These are phyloP conservation scores for Aurelia aurita complex sp. Pacific DNA, from an alignment of 30 jellyfish, hydroid and myxozoan species.

Conservation along the genomic window DNA sequence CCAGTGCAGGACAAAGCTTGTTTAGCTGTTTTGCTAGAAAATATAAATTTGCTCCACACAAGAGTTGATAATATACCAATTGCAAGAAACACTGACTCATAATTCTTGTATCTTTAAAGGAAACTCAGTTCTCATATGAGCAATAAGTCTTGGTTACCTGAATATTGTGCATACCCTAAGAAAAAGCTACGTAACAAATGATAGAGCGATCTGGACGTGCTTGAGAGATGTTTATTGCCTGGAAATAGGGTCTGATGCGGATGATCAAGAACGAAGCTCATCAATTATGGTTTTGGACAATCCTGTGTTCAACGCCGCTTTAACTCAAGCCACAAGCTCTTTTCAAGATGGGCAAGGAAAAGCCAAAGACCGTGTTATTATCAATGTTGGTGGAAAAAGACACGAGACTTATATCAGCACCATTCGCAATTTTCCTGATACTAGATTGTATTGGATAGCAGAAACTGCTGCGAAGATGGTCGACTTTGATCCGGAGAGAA, in stretches of 20 bases:
- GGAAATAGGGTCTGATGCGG: slow-evolving; percentile 19
- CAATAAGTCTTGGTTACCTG: neutral
- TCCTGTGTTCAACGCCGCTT: slow-evolving; percentile 61
- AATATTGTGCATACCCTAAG: neutral
- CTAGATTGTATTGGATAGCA: slow-evolving; percentile 97
- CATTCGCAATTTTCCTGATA: slow-evolving; percentile 90
- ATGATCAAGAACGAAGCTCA: neutral
- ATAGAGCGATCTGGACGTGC: too few relatives aligned
- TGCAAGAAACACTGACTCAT: too few relatives aligned
- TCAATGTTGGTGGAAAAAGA: slow-evolving; percentile 95
- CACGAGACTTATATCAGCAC: slow-evolving; percentile 98
- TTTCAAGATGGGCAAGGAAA: slow-evolving; percentile 76
- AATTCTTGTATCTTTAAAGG: too few relatives aligned
- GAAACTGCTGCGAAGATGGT: slow-evolving; percentile 97
- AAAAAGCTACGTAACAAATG: too few relatives aligned
- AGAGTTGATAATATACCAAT: neutral
- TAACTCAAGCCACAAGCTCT: slow-evolving; percentile 64
- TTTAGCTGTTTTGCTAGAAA: too few relatives aligned
- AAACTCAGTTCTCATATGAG: too few relatives aligned
- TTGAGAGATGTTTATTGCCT: neutral
- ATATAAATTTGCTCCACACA: neutral
- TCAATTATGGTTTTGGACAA: slow-evolving; percentile 51
- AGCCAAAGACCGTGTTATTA: slow-evolving; percentile 87
- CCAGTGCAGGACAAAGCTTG: neutral
- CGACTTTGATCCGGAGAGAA: slow-evolving; percentile 93